Evolutionary conservation across 1,140 invertebrate genomes (phyloP).

Genomic region (Leucophenga varia): DNA sequence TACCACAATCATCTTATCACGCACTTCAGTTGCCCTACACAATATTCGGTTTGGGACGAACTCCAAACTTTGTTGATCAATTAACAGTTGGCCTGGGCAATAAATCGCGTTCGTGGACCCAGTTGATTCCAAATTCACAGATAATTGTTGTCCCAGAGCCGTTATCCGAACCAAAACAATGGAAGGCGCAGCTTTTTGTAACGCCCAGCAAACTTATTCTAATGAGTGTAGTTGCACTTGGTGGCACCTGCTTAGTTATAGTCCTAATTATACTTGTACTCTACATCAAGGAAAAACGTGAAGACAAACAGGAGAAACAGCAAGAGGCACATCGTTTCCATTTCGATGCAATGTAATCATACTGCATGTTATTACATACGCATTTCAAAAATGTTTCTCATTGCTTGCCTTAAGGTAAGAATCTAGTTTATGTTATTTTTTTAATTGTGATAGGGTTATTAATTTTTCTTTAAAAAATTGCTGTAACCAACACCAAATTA

Average conservation of each 20-base stretch:
- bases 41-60: constrained; percentile 92
- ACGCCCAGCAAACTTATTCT: constrained; percentile 93
- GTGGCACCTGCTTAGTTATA: constrained; percentile 84
- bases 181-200: constrained; percentile 93
- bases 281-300: constrained; percentile 90
- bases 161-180: constrained; percentile 71
- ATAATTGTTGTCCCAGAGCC: constrained; percentile 93
- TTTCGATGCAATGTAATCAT: constrained; percentile 72
- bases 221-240: constrained; percentile 85
- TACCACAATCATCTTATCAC: constrained; percentile 90
- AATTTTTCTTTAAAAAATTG: too few relatives aligned
- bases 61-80: constrained; percentile 95
- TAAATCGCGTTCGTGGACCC: constrained; percentile 75
- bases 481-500: too few relatives aligned
- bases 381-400: too few relatives aligned
- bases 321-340: constrained; percentile 87
- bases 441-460: too few relatives aligned
- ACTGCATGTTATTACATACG: too few relatives aligned
- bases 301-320: constrained; percentile 87
- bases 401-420: too few relatives aligned
- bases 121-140: constrained; percentile 97
- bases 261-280: constrained; percentile 81
- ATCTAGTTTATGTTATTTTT: too few relatives aligned
- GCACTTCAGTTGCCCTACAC: constrained; percentile 91
- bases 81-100: constrained; percentile 80